Evolutionary conservation across 2,797 vertebrate genomes (phyloP).

Genomic region (Micrastur ruficollis): DNA sequence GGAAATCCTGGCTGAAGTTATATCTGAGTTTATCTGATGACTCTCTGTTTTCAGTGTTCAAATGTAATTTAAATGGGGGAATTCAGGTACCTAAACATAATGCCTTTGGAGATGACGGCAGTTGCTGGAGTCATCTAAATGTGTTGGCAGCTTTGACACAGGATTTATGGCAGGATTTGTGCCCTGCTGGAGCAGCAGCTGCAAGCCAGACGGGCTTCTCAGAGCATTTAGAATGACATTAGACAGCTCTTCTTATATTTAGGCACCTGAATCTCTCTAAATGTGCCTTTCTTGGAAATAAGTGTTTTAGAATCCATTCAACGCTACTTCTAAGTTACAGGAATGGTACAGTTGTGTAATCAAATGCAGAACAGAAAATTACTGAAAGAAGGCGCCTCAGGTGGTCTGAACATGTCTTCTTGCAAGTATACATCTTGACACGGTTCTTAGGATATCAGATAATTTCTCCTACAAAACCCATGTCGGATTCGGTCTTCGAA

Average conservation of each 20-base stretch:
- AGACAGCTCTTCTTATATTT: constrained; percentile 50
- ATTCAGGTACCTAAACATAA: constrained; percentile 55
- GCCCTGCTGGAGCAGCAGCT: constrained; percentile 68
- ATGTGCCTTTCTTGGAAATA: constrained; percentile 52
- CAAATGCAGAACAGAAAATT: constrained; percentile 40
- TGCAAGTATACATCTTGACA: neutral
- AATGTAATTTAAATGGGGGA: constrained; percentile 31
- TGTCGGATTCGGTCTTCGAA: neutral
- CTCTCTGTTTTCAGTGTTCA: constrained; percentile 48
- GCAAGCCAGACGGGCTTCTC: constrained; percentile 62
- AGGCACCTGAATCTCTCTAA: constrained; percentile 52
- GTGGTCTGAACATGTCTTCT: constrained; percentile 5
- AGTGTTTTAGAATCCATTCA: constrained; percentile 30
- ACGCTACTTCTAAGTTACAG: constrained; percentile 3
- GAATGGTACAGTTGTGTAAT: neutral
- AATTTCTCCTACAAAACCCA: neutral
- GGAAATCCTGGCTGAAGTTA: constrained; percentile 36
- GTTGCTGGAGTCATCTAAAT: constrained; percentile 48
- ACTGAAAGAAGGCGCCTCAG: constrained; percentile 5
- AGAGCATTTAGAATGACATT: constrained; percentile 57
- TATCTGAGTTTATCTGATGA: constrained; percentile 23
- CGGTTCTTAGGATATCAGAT: neutral
- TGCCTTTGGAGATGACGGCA: constrained; percentile 1
- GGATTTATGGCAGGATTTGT: constrained; percentile 61
- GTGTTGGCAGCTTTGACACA: constrained; percentile 63